Evolutionary conservation across 2,888 invertebrate genomes (phyloP).

Genomic region (Tridacna crocea): DNA sequence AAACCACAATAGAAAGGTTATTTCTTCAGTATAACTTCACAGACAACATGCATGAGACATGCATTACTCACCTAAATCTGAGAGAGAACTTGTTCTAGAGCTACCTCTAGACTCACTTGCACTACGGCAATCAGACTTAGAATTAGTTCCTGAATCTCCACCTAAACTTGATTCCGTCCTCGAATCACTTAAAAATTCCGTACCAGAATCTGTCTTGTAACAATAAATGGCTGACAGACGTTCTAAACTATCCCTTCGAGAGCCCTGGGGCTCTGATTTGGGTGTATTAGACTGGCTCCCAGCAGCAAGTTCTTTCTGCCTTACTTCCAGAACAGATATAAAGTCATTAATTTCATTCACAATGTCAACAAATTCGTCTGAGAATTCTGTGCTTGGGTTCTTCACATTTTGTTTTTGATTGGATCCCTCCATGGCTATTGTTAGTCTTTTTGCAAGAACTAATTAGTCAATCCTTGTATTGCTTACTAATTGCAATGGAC

Average conservation of each 20-base stretch:
- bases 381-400: slow-evolving; percentile 68
- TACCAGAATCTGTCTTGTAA: slow-evolving; percentile 53
- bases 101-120: slow-evolving; percentile 51
- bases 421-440: slow-evolving; percentile 42
- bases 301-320: slow-evolving; percentile 62
- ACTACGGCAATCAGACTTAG: slow-evolving; percentile 50
- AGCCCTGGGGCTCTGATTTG: slow-evolving; percentile 47
- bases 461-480: too few relatives aligned
- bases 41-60: not conserved
- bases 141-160: slow-evolving; percentile 55
- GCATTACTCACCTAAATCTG: slow-evolving; percentile 51
- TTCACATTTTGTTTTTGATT: slow-evolving; percentile 52
- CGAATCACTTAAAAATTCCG: slow-evolving; percentile 52
- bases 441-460: not conserved
- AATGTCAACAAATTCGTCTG: slow-evolving; percentile 77
- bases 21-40: too few relatives aligned
- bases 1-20: too few relatives aligned
- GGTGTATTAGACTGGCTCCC: slow-evolving; percentile 35
- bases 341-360: slow-evolving; percentile 80
- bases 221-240: slow-evolving; percentile 44
- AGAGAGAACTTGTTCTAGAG: slow-evolving; percentile 54
- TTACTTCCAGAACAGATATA: slow-evolving; percentile 74
- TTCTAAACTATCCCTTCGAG: slow-evolving; percentile 42
- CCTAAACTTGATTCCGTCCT: slow-evolving; percentile 54
- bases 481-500: too few relatives aligned